Evolutionary conservation across 2,888 invertebrate genomes (phyloP), one percentile per base, ranked within the genome.

Genomic region (Lutraria lutraria): DNA sequence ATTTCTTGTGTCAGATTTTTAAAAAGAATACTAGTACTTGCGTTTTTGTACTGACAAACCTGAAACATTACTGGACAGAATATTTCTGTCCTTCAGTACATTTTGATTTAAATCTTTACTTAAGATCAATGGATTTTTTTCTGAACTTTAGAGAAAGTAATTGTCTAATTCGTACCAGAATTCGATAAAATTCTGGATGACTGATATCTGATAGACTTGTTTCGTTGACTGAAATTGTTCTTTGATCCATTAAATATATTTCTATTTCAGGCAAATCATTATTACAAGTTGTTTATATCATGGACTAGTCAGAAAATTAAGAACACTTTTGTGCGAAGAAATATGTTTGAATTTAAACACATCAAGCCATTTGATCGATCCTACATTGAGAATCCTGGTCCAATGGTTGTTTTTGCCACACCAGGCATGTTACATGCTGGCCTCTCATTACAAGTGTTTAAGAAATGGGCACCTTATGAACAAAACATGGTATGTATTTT

Each of bases 241-340:
- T n/a, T n/a, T 43, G 43, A 43, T 43, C 43, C 43, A 43, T 43
- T 43, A 2, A 4, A 43, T 43, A 43, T 8, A 43, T 68, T 2
- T 79, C 21, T 86, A 87, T 93, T 95, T 13, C 94, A 97, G 97
- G 99, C 99, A 0, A 99, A 99, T 95, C 99, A 99, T 96, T 99
- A 99, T 97, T 99, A 99, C 96, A 99, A 99, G 97, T 98, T 99
- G 98, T 99, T 99, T 95, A 99, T 99, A 90, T 99, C 99, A 4
- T 99, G 99, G 99, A 99, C 99, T 0, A 99, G 99, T 97, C 99
- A 99, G 96, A 99, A 99, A 97, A 99, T 99, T 87, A 98, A 99
- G 90, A 99, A 99, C 97, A 99, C 99, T 0, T 99, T 99, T 97
- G 99, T 99, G 0, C 99, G 99, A 95, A 97, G 99, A 93, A 99